Evolutionary conservation across 2,113 vertebrate genomes (phyloP).

Genomic region (Perca schrenkii): DNA sequence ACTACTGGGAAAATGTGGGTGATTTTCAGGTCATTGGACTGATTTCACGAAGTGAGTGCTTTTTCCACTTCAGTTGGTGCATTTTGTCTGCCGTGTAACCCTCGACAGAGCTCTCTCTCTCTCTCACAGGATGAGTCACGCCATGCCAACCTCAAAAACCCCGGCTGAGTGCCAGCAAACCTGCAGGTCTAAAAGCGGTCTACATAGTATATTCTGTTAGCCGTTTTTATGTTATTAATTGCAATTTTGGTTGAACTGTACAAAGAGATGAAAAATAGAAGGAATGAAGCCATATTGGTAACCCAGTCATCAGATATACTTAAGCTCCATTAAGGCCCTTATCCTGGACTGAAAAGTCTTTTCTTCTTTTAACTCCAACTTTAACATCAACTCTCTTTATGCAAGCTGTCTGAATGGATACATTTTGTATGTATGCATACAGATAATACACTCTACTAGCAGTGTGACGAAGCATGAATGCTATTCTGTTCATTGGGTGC

Average conservation of each 20-base stretch:
- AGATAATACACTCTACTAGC: background rate
- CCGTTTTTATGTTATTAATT: background rate
- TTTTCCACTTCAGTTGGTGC: conserved; percentile 46
- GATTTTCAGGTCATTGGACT: conserved; percentile 41
- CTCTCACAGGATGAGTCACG: conserved; percentile 33
- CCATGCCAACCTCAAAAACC: conserved; percentile 19
- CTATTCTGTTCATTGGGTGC: background rate
- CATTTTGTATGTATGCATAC: background rate
- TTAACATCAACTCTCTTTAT: background rate
- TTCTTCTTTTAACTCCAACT: background rate
- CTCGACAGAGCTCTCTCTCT: conserved; percentile 27
- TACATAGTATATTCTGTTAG: background rate
- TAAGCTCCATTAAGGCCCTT: background rate
- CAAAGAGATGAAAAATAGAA: background rate
- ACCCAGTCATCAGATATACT: background rate
- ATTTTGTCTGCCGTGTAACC: conserved; percentile 36
- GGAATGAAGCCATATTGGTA: background rate
- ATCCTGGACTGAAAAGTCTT: background rate
- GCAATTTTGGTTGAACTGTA: background rate
- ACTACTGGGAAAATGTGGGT: conserved; percentile 3
- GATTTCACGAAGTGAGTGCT: conserved; percentile 48
- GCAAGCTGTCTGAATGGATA: background rate
- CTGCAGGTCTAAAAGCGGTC: conserved; percentile 2
- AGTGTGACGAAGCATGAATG: background rate
- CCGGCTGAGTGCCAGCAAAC: conserved; percentile 21